A percentile compares a stretch with the other conserved stretches of the same genome.
These are phyloP conservation scores for Ictidomys tridecemlineatus DNA, from an alignment of 2,113 vertebrate genomes.

Conservation along the genomic window DNA sequence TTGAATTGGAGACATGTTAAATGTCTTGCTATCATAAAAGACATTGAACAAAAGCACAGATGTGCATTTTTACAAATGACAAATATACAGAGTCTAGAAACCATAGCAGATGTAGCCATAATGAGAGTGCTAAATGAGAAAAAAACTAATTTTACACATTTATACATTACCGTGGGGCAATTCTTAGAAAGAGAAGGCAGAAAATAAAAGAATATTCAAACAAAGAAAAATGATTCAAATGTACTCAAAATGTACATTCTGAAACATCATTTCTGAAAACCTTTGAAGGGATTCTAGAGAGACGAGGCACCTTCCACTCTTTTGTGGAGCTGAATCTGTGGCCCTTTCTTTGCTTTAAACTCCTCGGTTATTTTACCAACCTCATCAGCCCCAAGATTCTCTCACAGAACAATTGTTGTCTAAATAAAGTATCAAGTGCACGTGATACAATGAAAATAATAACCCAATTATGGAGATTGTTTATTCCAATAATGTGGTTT, in stretches of 20 bases:
- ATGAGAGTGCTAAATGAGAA: conserved; percentile 40
- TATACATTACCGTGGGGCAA: background rate
- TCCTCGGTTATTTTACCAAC: background rate
- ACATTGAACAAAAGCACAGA: conserved; percentile 63
- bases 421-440: background rate
- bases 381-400: background rate
- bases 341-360: background rate
- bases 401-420: background rate
- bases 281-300: background rate
- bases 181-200: background rate
- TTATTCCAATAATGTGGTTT: background rate
- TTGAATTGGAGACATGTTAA: conserved; percentile 38
- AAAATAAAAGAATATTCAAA: conserved; percentile 58
- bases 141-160: conserved; percentile 22
- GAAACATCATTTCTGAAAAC: background rate
- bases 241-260: background rate
- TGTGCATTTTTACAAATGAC: conserved; percentile 61
- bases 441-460: background rate
- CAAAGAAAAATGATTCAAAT: conserved; percentile 38
- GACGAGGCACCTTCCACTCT: no score
- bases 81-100: conserved; percentile 48
- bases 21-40: conserved; percentile 13
- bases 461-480: background rate
- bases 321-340: rapidly evolving
- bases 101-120: conserved; percentile 17